Conservation (phyloP, 2,888 invertebrate genomes). For the Allophyes oxyacanthae region DNA sequence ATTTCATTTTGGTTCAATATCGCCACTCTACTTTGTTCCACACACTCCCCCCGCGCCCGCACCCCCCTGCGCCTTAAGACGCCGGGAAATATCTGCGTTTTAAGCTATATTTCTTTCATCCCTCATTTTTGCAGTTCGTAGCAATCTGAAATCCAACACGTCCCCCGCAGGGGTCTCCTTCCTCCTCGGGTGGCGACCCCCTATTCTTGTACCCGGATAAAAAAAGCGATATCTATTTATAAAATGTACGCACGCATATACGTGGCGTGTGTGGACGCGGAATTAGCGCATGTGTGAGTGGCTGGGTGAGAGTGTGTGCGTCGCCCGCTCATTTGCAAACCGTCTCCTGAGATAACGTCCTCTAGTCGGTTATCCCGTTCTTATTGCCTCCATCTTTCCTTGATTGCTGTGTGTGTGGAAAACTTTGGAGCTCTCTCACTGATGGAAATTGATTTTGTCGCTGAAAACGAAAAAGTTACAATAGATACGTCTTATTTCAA, state of each 20-base stretch:
- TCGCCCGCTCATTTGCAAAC: conserved; percentile 88
- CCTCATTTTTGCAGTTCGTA: conserved; percentile 90
- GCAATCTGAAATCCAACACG: conserved; percentile 90
- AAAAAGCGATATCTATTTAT: conserved; percentile 90
- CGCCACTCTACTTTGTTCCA: conserved; percentile 89
- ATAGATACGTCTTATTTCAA: conserved; percentile 72
- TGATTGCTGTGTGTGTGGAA: conserved; percentile 87
- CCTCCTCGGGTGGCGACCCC: conserved; percentile 82
- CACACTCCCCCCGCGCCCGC: conserved; percentile 82
- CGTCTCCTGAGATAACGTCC: conserved; percentile 89
- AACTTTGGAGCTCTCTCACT: conserved; percentile 81
- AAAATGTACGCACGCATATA: conserved; percentile 86
- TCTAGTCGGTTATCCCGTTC: conserved; percentile 87
- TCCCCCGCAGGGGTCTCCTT: conserved; percentile 86
- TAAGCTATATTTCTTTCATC: conserved; percentile 90
- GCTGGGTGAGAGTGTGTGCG: conserved; percentile 70
- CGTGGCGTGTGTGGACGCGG: conserved; percentile 80
- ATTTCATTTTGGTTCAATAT: conserved; percentile 89
- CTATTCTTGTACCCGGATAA: conserved; percentile 89
- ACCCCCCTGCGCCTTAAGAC: conserved; percentile 84
- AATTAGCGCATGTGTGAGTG: conserved; percentile 76
- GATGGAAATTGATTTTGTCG: conserved; percentile 84
- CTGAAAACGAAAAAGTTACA: conserved; percentile 80
- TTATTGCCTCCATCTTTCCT: conserved; percentile 87
- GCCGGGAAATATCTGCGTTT: conserved; percentile 90